Evolutionary conservation across 2,113 vertebrate genomes (phyloP).

Genomic region (Brachirus orientalis): DNA sequence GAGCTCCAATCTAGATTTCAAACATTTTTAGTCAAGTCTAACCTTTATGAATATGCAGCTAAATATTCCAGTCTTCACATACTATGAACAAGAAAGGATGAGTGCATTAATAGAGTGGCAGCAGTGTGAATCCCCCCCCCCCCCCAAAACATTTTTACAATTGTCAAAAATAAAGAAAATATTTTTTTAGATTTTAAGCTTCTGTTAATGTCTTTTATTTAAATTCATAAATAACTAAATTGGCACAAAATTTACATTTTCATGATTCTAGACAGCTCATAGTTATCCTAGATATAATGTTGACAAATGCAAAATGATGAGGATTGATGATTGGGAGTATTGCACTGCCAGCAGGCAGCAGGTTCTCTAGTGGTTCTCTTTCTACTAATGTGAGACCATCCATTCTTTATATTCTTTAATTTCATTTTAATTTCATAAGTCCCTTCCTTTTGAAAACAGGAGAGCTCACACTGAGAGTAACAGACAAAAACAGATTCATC

Average conservation of each 20-base stretch:
- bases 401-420: constrained; percentile 4
- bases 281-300: neutral
- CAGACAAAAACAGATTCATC: too few species aligned
- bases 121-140: too few species aligned
- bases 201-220: too few species aligned
- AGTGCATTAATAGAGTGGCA: too few species aligned
- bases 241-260: neutral
- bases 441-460: constrained; percentile 23
- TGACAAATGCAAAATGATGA: constrained; percentile 1
- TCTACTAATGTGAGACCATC: constrained; percentile 24
- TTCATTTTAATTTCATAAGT: constrained; percentile 8
- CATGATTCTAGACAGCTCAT: neutral
- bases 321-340: neutral
- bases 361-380: constrained; percentile 22
- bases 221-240: neutral
- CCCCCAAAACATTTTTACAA: too few species aligned
- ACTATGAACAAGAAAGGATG: too few species aligned
- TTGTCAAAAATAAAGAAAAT: too few species aligned
- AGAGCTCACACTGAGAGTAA: constrained; percentile 4
- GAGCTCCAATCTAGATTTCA: too few species aligned
- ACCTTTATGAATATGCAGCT: too few species aligned
- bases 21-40: too few species aligned
- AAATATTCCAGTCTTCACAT: too few species aligned
- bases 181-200: too few species aligned
- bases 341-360: constrained; percentile 12